Conservation (phyloP, 2,888 invertebrate species). For the Pollenia griseotomentosa region DNA sequence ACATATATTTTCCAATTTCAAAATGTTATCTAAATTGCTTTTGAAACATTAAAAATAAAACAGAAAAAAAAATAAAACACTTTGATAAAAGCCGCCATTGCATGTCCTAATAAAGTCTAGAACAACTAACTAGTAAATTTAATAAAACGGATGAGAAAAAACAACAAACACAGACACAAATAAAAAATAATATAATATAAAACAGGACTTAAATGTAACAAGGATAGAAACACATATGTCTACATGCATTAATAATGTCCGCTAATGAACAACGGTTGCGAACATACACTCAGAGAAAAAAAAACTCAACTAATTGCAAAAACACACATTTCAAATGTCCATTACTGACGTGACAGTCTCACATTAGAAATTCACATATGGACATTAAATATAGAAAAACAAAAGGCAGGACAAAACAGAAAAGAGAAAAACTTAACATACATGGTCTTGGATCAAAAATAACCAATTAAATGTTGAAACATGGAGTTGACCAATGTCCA, state of each 20-base stretch:
- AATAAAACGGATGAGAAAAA: slow-evolving; percentile 29
- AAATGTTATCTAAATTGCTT: slow-evolving; percentile 57
- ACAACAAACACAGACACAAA: neutral
- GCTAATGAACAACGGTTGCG: slow-evolving; percentile 66
- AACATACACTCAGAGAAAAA: slow-evolving; percentile 39
- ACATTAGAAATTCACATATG: slow-evolving; percentile 69
- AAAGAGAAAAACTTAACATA: slow-evolving; percentile 28
- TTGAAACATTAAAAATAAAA: slow-evolving; percentile 32
- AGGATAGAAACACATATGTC: slow-evolving; percentile 66
- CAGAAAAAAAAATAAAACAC: slow-evolving; percentile 8
- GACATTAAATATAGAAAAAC: slow-evolving; percentile 17
- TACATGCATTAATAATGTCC: slow-evolving; percentile 72
- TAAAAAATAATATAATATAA: slow-evolving; percentile 20
- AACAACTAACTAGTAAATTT: slow-evolving; percentile 58
- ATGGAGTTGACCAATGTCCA: slow-evolving; percentile 70
- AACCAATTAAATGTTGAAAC: slow-evolving; percentile 70
- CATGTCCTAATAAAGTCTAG: slow-evolving; percentile 57
- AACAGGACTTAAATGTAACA: slow-evolving; percentile 54
- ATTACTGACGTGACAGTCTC: slow-evolving; percentile 70
- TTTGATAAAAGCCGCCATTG: slow-evolving; percentile 73
- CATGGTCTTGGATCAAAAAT: slow-evolving; percentile 40
- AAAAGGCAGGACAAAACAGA: neutral
- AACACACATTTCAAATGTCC: slow-evolving; percentile 74
- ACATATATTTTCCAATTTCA: slow-evolving; percentile 9
- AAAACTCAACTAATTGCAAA: slow-evolving; percentile 36